A percentile compares a stretch with the other conserved stretches of the same genome.
Conservation (phyloP, 2,888 invertebrate genomes). For the Folsomia manolachei region DNA sequence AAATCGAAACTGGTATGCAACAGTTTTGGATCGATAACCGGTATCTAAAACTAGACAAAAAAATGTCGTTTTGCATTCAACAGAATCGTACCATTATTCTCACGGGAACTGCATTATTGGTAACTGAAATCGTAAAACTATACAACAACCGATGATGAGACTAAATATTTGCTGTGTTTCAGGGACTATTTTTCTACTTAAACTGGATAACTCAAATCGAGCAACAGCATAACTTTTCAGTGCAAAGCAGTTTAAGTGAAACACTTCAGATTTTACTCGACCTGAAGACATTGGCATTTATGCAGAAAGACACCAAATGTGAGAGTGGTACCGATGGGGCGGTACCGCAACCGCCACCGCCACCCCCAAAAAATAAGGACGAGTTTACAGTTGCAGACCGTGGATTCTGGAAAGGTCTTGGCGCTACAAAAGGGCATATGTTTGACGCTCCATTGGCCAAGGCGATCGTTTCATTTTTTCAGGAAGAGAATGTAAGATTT, state of each 20-base stretch:
- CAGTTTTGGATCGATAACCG: no score
- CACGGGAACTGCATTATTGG: background rate
- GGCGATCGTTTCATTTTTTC: conserved; percentile 11
- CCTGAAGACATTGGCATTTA: background rate
- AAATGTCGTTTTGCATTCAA: background rate
- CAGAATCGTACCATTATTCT: background rate
- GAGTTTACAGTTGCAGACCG: background rate
- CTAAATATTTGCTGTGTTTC: no score
- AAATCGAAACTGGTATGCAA: no score
- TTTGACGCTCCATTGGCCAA: conserved; percentile 15
- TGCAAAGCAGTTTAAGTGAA: background rate
- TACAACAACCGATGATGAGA: no score
- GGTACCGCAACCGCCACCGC: no score
- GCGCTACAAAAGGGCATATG: background rate
- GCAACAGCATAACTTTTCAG: background rate
- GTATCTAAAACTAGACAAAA: no score
- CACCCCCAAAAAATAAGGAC: background rate
- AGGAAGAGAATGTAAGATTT: conserved; percentile 12
- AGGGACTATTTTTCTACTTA: background rate
- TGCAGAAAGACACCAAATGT: background rate
- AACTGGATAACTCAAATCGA: background rate
- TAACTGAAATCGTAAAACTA: no score
- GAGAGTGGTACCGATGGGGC: no score
- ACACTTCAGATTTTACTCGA: background rate
- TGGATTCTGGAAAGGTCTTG: conserved; percentile 12